Base-by-base conservation (phyloP, 2,888 invertebrate species). In the Saturnia japonica region DNA sequence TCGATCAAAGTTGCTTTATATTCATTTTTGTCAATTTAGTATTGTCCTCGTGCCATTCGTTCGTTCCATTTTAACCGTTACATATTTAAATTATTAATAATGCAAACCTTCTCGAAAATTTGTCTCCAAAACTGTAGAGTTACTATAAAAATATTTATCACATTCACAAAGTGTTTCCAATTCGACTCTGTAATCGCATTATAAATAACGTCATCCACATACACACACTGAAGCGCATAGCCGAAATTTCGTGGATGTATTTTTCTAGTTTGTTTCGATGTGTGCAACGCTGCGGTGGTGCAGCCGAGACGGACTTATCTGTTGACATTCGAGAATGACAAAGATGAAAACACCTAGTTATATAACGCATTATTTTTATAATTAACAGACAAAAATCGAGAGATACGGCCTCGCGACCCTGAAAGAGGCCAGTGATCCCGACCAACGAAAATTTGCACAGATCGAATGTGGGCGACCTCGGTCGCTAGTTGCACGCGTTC, bases 291-390 rank as follows among this genome's bases (percentile, higher is more conserved):
- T 83, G 82, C 86, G 85, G 81, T 78, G 82, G 80, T 82, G 82
- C 80, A 80, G 78, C 75, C 73, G 90, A 82, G 87, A 91, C 79
- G 74, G 82, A 68, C 60, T 72, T 85, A 89, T 75, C 22, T 62
- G 71, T 25, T 51, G 1, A 12, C 1, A 12, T n/a, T 11, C 42
- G 68, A 16, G 89, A 71, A 81, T 69, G 83, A 92, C 77, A 73
- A 85, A 78, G 91, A 90, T 25, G 71, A 12, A 64, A 57, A 76
- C 77, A 85, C 75, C 85, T 81, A 77, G 88, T 94, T 94, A 94
- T 92, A 93, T 93, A 94, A 94, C 93, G 91, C 93, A 93, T 94
- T 94, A 93, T 94, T 94, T 93, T 94, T 93, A 93, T 93, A 94
- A 94, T 94, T 94, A 94, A 93, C 94, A 93, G 90, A 89, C 94